Base-by-base conservation (phyloP, 2,797 vertebrate species). In the Eurystomus glaucurus region DNA sequence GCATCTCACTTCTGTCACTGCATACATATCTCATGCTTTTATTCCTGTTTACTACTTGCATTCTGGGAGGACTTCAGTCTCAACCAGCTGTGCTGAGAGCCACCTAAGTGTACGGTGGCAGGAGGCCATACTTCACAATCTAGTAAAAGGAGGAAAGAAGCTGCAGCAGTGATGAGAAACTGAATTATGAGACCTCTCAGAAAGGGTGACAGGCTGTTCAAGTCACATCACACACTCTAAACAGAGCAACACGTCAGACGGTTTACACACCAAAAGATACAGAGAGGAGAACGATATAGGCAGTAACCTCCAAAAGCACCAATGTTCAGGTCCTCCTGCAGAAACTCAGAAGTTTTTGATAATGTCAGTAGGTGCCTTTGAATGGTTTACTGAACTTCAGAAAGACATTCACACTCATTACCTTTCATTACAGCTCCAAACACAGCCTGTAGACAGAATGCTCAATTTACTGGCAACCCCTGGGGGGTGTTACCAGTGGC, bases 1-100 rank as follows among this genome's bases (percentile, higher is more conserved):
- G 51, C 69, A 68, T 51, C 90, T 94, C 88, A 58, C 29, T 88
- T 94, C 78, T 75, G 62, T 92, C 66, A 60, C 64, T 61, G 45
- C 18, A 14, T 50, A 50, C 31, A 2, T 60, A 81, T 46, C 84
- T 89, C 62, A 18, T 45, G 46, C 72, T 69, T 50, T 72, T 81
- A 70, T 72, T 93, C 69, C 46, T 80, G 68, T 90, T 97, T 64
- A 61, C 50, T 78, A 8, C 54, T 79, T 83, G 50, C 43, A 55
- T 76, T 91, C 64, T 10, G 14, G 61, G 62, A 90, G 51, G 77
- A 76, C 58, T 81, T 86, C 19, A 31, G 71, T 43, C 46, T 71
- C 69, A 92, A 39, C 31, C 48, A 89, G 41, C 60, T 77, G 68
- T 69, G 61, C 72, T 20, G 29, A 93, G 68, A 90, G 65, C 13